These are phyloP conservation scores for Myotis yumanensis DNA, from an alignment of 2,113 vertebrate species.

Conservation along the genomic window DNA sequence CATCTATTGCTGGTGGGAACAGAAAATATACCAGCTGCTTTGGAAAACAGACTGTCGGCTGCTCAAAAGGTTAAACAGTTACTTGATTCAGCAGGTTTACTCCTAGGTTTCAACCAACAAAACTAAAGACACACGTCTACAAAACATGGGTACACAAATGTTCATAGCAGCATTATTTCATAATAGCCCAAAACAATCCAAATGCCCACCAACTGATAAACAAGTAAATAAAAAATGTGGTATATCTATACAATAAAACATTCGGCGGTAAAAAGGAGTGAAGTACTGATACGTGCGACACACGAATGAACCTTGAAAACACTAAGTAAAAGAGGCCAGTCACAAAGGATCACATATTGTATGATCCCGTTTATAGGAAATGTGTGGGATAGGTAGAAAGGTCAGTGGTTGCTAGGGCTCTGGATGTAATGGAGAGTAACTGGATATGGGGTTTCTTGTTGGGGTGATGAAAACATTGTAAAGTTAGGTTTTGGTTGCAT, in stretches of 20 bases:
- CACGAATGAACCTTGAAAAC: not conserved
- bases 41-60: not conserved
- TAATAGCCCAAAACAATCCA: not conserved
- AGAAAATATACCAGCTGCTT: not conserved
- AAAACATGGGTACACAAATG: not conserved
- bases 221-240: not conserved
- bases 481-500: not conserved
- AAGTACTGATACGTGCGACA: not conserved
- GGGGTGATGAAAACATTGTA: not conserved
- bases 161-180: not conserved
- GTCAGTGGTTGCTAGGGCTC: not conserved
- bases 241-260: not conserved
- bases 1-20: not conserved
- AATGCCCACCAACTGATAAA: not conserved
- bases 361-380: not conserved
- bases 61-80: conserved; percentile 28
- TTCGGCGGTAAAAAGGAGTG: not conserved
- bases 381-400: not conserved
- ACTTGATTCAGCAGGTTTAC: not conserved
- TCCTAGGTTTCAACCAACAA: not conserved
- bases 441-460: not conserved
- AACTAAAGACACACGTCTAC: not conserved
- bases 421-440: not conserved
- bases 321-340: not conserved
- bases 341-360: not conserved